Percentiles rank a stretch among this genome's conserved stretches.
These are phyloP conservation scores for Meganola albula DNA, from an alignment of 2,888 invertebrate genomes.

Conservation along the genomic window DNA sequence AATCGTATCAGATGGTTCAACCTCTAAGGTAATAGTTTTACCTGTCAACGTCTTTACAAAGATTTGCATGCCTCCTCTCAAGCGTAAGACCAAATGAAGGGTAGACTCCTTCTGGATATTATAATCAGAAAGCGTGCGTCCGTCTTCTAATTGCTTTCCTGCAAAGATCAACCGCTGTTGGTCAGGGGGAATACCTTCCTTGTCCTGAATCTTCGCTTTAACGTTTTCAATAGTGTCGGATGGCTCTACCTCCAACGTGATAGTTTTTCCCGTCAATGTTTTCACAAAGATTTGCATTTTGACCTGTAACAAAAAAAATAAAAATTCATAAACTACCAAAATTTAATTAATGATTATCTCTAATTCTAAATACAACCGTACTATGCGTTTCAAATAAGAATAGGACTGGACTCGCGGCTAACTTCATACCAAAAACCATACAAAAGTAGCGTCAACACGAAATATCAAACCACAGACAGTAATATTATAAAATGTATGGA, in stretches of 20 bases:
- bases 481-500: no score
- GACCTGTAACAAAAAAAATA: conserved; percentile 29
- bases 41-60: conserved; percentile 22
- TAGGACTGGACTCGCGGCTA: no score
- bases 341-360: no score
- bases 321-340: no score
- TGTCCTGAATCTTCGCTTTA: conserved; percentile 22
- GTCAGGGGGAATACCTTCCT: conserved; percentile 21
- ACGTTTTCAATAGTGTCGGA: conserved; percentile 25
- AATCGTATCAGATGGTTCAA: conserved; percentile 22
- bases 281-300: conserved; percentile 20
- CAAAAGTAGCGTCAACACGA: no score
- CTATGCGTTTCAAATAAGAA: no score
- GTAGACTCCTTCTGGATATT: conserved; percentile 18
- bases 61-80: conserved; percentile 16
- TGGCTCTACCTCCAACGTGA: conserved; percentile 20
- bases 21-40: conserved; percentile 20
- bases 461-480: no score
- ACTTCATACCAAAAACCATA: no score
- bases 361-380: no score
- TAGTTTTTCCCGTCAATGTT: conserved; percentile 23
- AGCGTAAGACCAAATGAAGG: conserved; percentile 1
- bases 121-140: conserved; percentile 16
- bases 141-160: conserved; percentile 13
- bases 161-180: conserved; percentile 23